Evolutionary conservation across 2,888 invertebrate species (phyloP).

Genomic region (Cheilosia vernalis): DNA sequence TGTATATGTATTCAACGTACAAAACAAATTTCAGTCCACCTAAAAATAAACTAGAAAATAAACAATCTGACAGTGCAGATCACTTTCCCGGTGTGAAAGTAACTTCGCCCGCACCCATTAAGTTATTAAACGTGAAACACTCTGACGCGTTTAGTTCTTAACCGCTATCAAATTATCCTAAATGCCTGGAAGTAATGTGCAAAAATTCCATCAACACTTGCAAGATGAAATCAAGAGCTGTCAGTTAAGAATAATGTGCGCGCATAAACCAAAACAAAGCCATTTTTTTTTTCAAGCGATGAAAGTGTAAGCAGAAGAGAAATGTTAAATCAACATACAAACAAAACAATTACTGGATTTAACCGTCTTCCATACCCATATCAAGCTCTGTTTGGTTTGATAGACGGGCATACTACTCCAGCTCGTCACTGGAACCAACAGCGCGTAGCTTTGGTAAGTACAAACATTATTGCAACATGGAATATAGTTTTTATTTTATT

Average conservation of each 20-base stretch:
- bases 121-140: background rate
- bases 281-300: background rate
- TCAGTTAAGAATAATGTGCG: constrained; percentile 4
- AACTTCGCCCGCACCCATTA: background rate
- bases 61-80: too few relatives aligned
- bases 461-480: constrained; percentile 18
- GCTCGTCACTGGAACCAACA: constrained; percentile 9
- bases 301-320: constrained; percentile 38
- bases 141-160: background rate
- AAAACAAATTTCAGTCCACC: too few relatives aligned
- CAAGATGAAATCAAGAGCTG: constrained; percentile 33
- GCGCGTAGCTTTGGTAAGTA: constrained; percentile 6
- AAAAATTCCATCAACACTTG: background rate
- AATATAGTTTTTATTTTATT: constrained; percentile 16
- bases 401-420: constrained; percentile 5
- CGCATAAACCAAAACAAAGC: background rate
- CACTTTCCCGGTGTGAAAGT: background rate
- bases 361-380: constrained; percentile 18
- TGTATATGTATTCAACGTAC: too few relatives aligned
- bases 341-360: constrained; percentile 27
- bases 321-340: constrained; percentile 1
- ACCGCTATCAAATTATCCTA: constrained; percentile 8
- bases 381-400: constrained; percentile 56
- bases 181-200: constrained; percentile 5
- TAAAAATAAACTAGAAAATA: too few relatives aligned